phyloP scores from a whole-genome alignment of 30 jellyfish, hydroid and myxozoan genomes.

The Catostylus mosaicus region DNA sequence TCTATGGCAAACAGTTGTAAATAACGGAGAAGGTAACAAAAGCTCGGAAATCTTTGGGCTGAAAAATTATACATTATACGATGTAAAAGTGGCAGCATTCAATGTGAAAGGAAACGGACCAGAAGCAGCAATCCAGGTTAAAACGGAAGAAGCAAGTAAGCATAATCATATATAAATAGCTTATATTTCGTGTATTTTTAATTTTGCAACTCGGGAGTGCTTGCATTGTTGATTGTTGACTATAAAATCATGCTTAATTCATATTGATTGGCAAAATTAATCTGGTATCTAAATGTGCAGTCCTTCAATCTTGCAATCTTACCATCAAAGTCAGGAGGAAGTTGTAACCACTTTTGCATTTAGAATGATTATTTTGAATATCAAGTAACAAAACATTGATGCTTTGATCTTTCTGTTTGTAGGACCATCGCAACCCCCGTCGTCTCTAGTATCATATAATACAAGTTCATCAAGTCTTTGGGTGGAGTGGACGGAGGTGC shows the following conservation, averaged over 20 bases:
- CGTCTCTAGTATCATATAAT: slow-evolving; percentile 41
- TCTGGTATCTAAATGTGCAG: no score
- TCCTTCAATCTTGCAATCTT: no score
- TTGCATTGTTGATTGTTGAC: no score
- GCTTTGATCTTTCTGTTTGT: background rate
- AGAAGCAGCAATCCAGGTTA: slow-evolving; percentile 19
- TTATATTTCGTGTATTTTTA: no score
- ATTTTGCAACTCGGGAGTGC: no score
- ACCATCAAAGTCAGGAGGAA: no score
- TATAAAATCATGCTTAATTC: no score
- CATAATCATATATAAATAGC: no score
- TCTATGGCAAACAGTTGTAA: slow-evolving; percentile 1
- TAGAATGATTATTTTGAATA: no score
- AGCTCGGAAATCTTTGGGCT: slow-evolving; percentile 30
- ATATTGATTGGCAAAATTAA: no score
- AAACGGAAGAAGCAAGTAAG: slow-evolving; percentile 67
- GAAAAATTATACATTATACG: slow-evolving; percentile 27
- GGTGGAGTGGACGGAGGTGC: slow-evolving; percentile 64
- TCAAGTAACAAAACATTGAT: background rate
- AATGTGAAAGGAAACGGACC: slow-evolving; percentile 46
- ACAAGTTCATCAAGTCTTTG: slow-evolving; percentile 72
- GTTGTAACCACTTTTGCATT: no score
- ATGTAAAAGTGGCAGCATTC: slow-evolving; percentile 36
- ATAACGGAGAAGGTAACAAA: slow-evolving; percentile 22
- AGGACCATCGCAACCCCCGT: slow-evolving; percentile 56